phyloP scores from a whole-genome alignment of 2,888 invertebrate genomes.

The Polietes domitor region DNA sequence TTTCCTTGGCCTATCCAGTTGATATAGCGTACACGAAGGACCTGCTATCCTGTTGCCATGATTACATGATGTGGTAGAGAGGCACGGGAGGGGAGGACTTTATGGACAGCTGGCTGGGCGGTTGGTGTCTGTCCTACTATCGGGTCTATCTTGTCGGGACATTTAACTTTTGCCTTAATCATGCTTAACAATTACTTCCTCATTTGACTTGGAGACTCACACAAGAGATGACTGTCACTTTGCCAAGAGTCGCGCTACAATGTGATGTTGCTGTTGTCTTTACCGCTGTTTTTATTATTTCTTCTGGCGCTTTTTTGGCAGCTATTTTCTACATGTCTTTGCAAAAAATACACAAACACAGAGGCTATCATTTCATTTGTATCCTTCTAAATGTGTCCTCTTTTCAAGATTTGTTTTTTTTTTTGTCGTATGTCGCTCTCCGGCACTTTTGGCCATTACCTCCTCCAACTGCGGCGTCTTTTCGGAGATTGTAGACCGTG shows the following conservation, averaged over 20 bases:
- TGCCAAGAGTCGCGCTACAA: constrained; percentile 42
- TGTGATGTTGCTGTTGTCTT: constrained; percentile 18
- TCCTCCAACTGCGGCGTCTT: not conserved
- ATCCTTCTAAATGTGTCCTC: constrained; percentile 41
- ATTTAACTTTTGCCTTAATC: constrained; percentile 56
- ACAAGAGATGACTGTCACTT: constrained; percentile 35
- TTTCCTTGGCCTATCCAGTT: not conserved
- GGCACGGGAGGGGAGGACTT: not conserved
- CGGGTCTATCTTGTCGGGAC: constrained; percentile 33
- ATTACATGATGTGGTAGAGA: too few species aligned
- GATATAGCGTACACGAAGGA: too few species aligned
- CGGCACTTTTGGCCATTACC: constrained; percentile 24
- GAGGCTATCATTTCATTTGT: constrained; percentile 35
- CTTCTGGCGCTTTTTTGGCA: constrained; percentile 48
- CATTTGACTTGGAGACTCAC: constrained; percentile 38
- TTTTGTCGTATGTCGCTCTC: not conserved
- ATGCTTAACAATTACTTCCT: constrained; percentile 60
- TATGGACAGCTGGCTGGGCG: not conserved
- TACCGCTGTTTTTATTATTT: constrained; percentile 11
- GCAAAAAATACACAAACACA: not conserved
- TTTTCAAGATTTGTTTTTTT: not conserved
- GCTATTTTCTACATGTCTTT: not conserved
- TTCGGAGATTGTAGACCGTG: constrained; percentile 36
- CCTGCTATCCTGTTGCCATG: too few species aligned
- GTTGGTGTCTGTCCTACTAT: not conserved